Conservation (phyloP, 2,797 vertebrate species). For the Huso huso region DNA sequence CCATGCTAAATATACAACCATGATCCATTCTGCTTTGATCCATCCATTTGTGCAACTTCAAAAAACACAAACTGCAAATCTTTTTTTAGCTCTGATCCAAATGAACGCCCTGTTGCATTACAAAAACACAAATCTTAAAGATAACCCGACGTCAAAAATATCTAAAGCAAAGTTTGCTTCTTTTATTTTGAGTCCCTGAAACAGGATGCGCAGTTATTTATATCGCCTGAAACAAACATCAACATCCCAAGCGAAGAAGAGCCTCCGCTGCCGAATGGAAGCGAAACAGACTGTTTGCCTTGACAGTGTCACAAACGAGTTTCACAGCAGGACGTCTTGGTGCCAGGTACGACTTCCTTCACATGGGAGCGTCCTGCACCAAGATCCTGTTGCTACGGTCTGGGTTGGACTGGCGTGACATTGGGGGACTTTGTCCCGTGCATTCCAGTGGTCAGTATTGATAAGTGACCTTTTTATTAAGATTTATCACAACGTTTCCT, state of each 20-base stretch:
- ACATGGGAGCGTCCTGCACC: slow-evolving; percentile 53
- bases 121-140: background rate
- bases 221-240: slow-evolving; percentile 56
- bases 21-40: too few relatives aligned
- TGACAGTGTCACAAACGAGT: slow-evolving; percentile 35
- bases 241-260: slow-evolving; percentile 19
- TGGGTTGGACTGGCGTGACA: background rate
- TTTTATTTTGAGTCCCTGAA: slow-evolving; percentile 53
- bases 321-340: slow-evolving; percentile 18
- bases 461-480: background rate
- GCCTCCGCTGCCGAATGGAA: slow-evolving; percentile 46
- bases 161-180: slow-evolving; percentile 38
- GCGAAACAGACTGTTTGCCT: slow-evolving; percentile 19
- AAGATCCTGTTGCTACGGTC: slow-evolving; percentile 25
- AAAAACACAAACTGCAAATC: too few relatives aligned
- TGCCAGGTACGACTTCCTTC: slow-evolving; percentile 33
- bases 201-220: slow-evolving; percentile 59
- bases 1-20: too few relatives aligned
- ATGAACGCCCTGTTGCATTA: background rate
- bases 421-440: background rate
- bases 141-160: slow-evolving; percentile 6
- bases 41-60: too few relatives aligned
- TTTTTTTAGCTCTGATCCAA: background rate
- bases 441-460: background rate
- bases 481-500: background rate